Conservation (phyloP, 2,113 vertebrate species). For the Rhinolophus sinicus region DNA sequence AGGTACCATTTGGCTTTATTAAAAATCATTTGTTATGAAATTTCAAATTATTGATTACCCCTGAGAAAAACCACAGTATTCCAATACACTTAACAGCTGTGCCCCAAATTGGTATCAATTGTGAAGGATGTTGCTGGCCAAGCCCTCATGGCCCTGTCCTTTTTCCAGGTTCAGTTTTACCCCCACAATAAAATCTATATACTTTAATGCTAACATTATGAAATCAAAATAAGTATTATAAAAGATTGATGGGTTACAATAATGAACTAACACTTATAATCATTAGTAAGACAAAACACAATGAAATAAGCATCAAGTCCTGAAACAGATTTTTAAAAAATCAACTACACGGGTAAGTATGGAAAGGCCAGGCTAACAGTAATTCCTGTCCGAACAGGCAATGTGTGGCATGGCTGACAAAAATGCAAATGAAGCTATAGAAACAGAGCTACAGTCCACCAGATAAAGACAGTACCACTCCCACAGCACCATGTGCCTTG, state of each 20-base stretch:
- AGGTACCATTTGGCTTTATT: background rate
- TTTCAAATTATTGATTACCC: background rate
- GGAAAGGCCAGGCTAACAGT: background rate
- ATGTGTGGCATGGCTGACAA: background rate
- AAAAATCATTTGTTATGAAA: background rate
- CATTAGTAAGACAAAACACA: conserved; percentile 1
- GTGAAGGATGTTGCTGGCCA: background rate
- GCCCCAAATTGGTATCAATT: background rate
- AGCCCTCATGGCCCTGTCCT: background rate
- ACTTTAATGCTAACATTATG: background rate
- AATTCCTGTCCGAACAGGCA: background rate
- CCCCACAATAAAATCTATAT: background rate
- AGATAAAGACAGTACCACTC: background rate
- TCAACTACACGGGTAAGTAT: background rate
- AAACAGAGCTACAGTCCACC: background rate
- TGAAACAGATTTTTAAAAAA: background rate
- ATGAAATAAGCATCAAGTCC: background rate
- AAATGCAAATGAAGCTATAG: background rate
- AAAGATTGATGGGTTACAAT: background rate
- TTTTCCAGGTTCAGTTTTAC: background rate
- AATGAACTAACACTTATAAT: background rate
- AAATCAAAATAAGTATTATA: background rate
- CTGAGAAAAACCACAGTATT: background rate
- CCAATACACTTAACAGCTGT: background rate
- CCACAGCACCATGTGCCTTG: background rate